Percentiles rank a stretch among this genome's conserved stretches.
Evolutionary conservation across 2,888 invertebrate species (phyloP).

Genomic region (Trichopoda pennipes): DNA sequence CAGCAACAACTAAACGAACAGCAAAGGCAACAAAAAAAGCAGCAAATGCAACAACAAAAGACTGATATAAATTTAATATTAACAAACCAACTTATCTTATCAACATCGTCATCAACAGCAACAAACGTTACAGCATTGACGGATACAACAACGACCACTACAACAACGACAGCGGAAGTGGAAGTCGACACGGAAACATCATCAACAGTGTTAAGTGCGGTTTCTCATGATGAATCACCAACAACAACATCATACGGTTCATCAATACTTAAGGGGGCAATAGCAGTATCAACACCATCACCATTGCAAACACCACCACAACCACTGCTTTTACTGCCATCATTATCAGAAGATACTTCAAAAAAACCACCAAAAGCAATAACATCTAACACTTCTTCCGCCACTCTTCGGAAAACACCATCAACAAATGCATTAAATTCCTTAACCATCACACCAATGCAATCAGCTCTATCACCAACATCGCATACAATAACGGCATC

Average conservation of each 20-base stretch:
- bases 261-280: conserved; percentile 58
- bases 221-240: conserved; percentile 66
- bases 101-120: conserved; percentile 61
- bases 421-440: conserved; percentile 61
- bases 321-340: conserved; percentile 30
- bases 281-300: conserved; percentile 46
- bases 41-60: conserved; percentile 67
- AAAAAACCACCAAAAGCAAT: conserved; percentile 33
- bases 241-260: conserved; percentile 54
- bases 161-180: conserved; percentile 53
- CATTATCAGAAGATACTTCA: conserved; percentile 46
- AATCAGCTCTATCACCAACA: conserved; percentile 60
- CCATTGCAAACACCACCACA: conserved; percentile 22
- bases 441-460: conserved; percentile 26
- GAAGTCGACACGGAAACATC: conserved; percentile 66
- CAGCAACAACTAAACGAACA: conserved; percentile 68
- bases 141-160: conserved; percentile 64
- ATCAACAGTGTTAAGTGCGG: conserved; percentile 69
- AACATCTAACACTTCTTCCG: conserved; percentile 46
- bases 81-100: conserved; percentile 65
- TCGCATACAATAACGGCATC: conserved; percentile 53
- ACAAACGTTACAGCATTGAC: conserved; percentile 66
- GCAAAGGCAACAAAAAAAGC: conserved; percentile 68
- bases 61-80: conserved; percentile 66
- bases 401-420: conserved; percentile 58